Evolutionary conservation across 2,888 invertebrate genomes (phyloP).

Genomic region (Hypomecis punctinalis): DNA sequence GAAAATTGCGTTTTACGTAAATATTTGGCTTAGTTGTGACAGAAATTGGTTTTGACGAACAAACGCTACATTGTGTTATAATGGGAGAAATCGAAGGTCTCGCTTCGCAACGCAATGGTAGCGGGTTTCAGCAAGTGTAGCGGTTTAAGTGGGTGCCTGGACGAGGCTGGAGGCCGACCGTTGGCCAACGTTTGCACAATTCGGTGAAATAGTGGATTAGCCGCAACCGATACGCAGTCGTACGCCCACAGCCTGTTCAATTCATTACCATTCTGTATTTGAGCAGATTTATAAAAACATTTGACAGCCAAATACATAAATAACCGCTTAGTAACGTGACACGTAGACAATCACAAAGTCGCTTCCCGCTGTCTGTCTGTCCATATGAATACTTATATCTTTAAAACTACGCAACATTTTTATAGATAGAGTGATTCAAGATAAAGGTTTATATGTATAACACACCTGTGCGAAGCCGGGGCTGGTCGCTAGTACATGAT

Average conservation of each 20-base stretch:
- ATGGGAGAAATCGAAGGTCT: conserved; percentile 75
- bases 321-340: not conserved
- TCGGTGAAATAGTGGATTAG: conserved; percentile 70
- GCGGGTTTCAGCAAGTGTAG: conserved; percentile 56
- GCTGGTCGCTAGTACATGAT: too few relatives aligned
- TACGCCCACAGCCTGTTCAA: conserved; percentile 47
- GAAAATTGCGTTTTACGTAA: conserved; percentile 53
- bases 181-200: conserved; percentile 76
- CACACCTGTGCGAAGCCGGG: too few relatives aligned
- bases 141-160: conserved; percentile 50
- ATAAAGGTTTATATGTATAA: too few relatives aligned
- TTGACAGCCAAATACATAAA: not conserved
- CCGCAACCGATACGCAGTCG: conserved; percentile 60
- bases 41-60: conserved; percentile 66
- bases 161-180: conserved; percentile 41
- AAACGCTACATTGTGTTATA: conserved; percentile 66
- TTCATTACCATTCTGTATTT: conserved; percentile 6
- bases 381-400: too few relatives aligned
- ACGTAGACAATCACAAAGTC: too few relatives aligned
- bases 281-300: conserved; percentile 4
- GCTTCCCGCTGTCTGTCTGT: too few relatives aligned
- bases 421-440: too few relatives aligned
- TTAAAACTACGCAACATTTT: too few relatives aligned
- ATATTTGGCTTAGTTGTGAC: conserved; percentile 54
- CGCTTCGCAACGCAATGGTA: conserved; percentile 61